Percentiles rank a stretch among this genome's conserved stretches.
phyloP scores from a whole-genome alignment of 1,140 invertebrate species.

The Grapholita molesta region DNA sequence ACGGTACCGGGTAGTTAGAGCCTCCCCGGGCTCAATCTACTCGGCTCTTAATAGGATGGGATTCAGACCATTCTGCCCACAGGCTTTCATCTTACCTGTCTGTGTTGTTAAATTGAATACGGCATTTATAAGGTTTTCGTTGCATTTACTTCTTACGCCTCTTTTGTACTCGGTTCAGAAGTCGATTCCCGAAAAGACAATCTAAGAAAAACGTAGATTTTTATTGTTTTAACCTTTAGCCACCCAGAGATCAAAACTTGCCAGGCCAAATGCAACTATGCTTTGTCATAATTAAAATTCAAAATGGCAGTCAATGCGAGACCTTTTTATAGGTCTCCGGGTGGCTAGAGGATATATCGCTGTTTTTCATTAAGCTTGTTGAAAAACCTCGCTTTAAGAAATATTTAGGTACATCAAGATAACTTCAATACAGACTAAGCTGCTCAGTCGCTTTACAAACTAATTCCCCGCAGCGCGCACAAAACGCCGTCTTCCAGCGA shows the following conservation, averaged over 20 bases:
- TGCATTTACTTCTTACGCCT: neutral
- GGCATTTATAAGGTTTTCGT: conserved; percentile 21
- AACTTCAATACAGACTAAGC: neutral
- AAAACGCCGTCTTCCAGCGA: neutral
- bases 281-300: too few species aligned
- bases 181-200: too few species aligned
- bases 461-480: neutral
- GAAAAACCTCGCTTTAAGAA: neutral
- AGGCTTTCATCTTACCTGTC: conserved; percentile 17
- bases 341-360: too few species aligned
- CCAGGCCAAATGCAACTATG: too few species aligned
- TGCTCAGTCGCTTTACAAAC: neutral
- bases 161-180: neutral
- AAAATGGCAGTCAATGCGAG: too few species aligned
- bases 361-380: neutral
- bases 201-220: too few species aligned
- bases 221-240: too few species aligned
- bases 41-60: conserved; percentile 33
- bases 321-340: too few species aligned
- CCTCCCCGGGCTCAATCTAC: conserved; percentile 24
- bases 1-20: conserved; percentile 15
- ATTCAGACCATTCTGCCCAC: conserved; percentile 33
- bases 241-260: too few species aligned
- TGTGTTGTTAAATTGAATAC: conserved; percentile 26
- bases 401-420: neutral